These are phyloP conservation scores for Otocyon megalotis DNA, from an alignment of 2,113 vertebrate genomes.

Conservation along the genomic window DNA sequence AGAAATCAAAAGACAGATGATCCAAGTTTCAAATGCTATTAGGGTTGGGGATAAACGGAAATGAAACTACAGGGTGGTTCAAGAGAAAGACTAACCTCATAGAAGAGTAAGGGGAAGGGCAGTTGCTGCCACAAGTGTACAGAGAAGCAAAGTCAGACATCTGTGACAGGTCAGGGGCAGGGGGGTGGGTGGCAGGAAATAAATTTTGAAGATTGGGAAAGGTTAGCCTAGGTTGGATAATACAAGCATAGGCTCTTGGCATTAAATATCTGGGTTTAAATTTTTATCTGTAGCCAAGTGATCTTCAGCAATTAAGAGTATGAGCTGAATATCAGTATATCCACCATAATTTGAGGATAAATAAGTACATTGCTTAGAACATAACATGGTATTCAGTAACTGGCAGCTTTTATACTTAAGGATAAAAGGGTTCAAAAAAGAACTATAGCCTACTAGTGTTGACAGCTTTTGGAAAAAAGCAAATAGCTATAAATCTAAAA, in stretches of 20 bases:
- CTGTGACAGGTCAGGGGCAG: neutral
- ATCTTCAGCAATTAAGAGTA: conserved; percentile 36
- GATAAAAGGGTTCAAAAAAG: neutral
- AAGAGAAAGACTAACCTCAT: neutral
- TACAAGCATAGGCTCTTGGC: neutral
- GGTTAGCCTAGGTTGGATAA: neutral
- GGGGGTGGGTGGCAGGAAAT: neutral
- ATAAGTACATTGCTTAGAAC: conserved; percentile 34
- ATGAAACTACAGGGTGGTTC: neutral
- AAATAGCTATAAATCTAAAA: neutral
- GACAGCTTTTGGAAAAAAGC: neutral
- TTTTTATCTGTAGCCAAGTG: conserved; percentile 16
- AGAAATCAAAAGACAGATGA: conserved; percentile 20
- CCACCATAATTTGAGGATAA: conserved; percentile 5
- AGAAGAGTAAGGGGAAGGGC: neutral
- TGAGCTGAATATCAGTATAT: neutral
- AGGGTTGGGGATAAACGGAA: neutral
- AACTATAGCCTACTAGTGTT: neutral
- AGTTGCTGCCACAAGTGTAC: neutral
- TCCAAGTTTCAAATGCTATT: neutral
- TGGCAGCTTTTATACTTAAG: conserved; percentile 1
- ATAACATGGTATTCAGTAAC: neutral
- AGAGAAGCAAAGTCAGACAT: neutral
- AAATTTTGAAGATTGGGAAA: neutral
- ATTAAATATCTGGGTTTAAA: conserved; percentile 25